Percentiles rank a stretch among this genome's conserved stretches.
phyloP scores from a whole-genome alignment of 64 coral and sea anemone species.

The Actinia equina region DNA sequence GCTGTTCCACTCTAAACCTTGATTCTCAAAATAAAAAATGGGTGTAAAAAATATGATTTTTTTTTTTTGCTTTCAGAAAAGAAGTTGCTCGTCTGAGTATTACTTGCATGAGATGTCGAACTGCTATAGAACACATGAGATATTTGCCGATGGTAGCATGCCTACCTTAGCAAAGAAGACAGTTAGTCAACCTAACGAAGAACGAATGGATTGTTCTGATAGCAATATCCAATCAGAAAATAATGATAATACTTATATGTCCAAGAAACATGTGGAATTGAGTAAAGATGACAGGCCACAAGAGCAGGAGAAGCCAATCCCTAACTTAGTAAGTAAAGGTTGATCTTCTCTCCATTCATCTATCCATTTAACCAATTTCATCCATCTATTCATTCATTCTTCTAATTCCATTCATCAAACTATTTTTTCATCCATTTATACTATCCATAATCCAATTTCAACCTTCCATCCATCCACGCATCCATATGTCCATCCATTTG shows the following conservation, averaged over 20 bases:
- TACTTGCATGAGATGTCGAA: neutral
- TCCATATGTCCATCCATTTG: no score
- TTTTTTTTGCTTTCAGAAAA: neutral
- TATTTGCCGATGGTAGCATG: neutral
- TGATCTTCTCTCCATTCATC: neutral
- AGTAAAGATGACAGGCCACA: neutral
- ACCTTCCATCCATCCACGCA: no score
- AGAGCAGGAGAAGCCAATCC: neutral
- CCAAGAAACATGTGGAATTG: neutral
- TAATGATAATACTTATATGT: neutral
- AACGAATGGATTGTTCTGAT: neutral
- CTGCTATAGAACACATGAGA: neutral
- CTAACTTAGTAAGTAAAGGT: neutral
- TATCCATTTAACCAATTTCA: neutral
- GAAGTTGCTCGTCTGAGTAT: neutral
- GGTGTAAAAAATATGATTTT: neutral
- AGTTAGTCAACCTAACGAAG: neutral
- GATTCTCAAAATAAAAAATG: no score
- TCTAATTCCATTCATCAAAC: no score
- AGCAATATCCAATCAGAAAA: neutral
- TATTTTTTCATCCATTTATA: no score
- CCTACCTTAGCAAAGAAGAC: neutral
- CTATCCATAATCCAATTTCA: no score
- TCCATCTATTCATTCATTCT: no score
- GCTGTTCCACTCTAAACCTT: no score